Evolutionary conservation across 2,888 invertebrate species (phyloP).

Genomic region (Eupelmus urozonus): DNA sequence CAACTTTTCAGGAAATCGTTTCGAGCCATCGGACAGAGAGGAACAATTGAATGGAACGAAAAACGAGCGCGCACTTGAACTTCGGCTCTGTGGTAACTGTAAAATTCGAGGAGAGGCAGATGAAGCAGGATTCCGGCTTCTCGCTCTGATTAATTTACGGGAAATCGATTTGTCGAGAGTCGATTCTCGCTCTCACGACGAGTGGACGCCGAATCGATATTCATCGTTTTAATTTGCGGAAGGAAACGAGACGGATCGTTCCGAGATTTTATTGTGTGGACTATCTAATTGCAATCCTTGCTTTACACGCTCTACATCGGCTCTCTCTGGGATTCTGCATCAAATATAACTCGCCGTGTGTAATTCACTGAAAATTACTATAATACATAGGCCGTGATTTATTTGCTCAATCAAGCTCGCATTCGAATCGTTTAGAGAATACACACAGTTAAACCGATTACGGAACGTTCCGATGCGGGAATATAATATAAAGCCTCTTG

Average conservation of each 20-base stretch:
- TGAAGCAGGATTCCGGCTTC: background rate
- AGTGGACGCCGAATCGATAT: background rate
- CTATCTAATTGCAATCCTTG: too few relatives aligned
- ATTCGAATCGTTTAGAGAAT: too few relatives aligned
- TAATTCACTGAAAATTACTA: too few relatives aligned
- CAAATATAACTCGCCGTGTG: too few relatives aligned
- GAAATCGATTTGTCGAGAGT: conserved; percentile 5
- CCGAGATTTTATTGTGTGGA: too few relatives aligned
- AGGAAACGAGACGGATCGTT: background rate
- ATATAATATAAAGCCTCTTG: too few relatives aligned
- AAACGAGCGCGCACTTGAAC: conserved; percentile 39
- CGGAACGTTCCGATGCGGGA: too few relatives aligned
- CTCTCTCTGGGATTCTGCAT: too few relatives aligned
- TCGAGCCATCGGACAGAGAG: conserved; percentile 18
- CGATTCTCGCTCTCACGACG: background rate
- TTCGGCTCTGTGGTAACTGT: conserved; percentile 8
- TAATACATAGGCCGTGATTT: too few relatives aligned
- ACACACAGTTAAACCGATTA: too few relatives aligned
- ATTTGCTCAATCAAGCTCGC: too few relatives aligned
- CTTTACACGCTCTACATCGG: too few relatives aligned
- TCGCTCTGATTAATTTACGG: conserved; percentile 14
- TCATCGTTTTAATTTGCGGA: conserved; percentile 7
- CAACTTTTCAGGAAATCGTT: conserved; percentile 52
- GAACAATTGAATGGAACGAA: conserved; percentile 40
- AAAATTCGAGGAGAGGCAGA: background rate